Base-by-base conservation (phyloP, 2,888 invertebrate species). In the Tipula lateralis region DNA sequence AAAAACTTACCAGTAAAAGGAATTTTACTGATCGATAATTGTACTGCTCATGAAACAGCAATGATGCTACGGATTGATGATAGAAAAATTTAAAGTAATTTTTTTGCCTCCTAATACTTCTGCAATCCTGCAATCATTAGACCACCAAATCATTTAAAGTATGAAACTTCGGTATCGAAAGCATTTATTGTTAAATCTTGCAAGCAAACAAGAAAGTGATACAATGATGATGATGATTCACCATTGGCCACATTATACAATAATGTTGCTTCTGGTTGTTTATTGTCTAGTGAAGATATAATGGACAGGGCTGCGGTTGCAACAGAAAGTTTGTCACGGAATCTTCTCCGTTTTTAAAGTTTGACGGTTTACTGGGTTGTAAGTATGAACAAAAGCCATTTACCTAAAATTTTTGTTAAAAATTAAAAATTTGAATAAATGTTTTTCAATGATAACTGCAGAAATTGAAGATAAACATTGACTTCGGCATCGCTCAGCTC, bases 141-240 rank as follows among this genome's bases (percentile, higher is more conserved):
- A 83, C 34, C 83, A 83, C 3, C 36, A 39, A 34, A 34, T 83
- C 39, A 36, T 83, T 83, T n/a, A 83, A 34, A 34, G 34, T 19
- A 34, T 83, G 34, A 83, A 83, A 83, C 83, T 34, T 34, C 7
- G 39, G 19, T 83, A 83, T 83, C 32, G 34, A 39, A 83, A 83
- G 19, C 13, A 34, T 19, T 19, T 83, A 39, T 83, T 83, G 39
- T 3, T 16, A 19, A 7, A 83, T 39, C 34, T 83, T 39, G 36
- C 39, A 80, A 80, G 80, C 80, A 80, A 80, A 80, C 80, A 16
- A 80, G 9, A 3, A 7, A 80, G 29, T 80, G 80, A 80, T 80
- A 80, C n/a, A n/a, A 50, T 50, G 50, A 50, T 50, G 50, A 50
- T 50, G 50, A 50, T 50, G 50, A 50, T 50, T 5, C 12, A 50